phyloP scores from a whole-genome alignment of 2,797 vertebrate genomes.

The Lepilemur septentrionalis region DNA sequence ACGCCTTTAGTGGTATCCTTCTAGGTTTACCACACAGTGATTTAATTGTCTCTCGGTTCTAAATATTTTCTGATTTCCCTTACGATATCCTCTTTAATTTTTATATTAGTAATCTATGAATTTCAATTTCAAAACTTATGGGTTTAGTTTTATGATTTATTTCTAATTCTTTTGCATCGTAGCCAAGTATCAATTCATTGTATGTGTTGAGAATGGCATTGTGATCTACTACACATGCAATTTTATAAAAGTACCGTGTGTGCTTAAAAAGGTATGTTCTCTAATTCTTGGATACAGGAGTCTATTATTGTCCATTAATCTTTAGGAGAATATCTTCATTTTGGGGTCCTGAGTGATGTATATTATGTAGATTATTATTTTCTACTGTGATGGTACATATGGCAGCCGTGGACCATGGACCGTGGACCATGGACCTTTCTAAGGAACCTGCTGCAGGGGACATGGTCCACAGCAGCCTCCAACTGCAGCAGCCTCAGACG shows the following conservation, averaged over 20 bases:
- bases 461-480: background rate
- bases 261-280: background rate
- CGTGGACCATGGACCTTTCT: background rate
- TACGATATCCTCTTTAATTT: background rate
- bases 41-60: background rate
- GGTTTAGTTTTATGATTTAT: background rate
- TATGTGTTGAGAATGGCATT: background rate
- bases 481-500: background rate
- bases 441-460: background rate
- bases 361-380: too few species aligned
- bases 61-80: background rate
- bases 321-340: background rate
- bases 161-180: background rate
- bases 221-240: background rate
- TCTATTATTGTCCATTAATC: background rate
- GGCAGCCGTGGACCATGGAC: background rate
- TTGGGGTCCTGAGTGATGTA: background rate
- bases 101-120: background rate
- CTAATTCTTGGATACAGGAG: background rate
- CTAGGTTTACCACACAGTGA: background rate
- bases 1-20: background rate
- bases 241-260: background rate
- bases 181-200: background rate
- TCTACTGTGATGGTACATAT: background rate
- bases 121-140: background rate